phyloP scores from a whole-genome alignment of 2,113 vertebrate genomes.

The Isurus oxyrinchus region DNA sequence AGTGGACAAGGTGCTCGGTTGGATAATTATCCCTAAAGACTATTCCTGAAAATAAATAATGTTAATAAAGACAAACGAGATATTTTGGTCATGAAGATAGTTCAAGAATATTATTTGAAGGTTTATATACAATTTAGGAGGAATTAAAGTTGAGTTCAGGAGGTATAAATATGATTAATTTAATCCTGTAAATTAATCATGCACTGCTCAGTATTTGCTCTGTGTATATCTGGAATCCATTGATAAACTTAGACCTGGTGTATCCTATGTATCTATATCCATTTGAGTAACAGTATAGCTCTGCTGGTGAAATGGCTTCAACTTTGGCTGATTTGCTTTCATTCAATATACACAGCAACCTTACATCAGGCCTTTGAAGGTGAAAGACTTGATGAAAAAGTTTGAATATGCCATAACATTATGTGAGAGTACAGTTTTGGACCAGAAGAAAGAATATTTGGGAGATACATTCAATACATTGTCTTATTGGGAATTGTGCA shows the following conservation, averaged over 20 bases:
- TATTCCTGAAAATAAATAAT: neutral
- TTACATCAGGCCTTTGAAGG: neutral
- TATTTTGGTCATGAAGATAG: neutral
- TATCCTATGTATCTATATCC: neutral
- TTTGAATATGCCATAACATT: neutral
- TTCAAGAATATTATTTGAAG: neutral
- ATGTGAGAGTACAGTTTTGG: neutral
- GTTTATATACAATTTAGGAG: neutral
- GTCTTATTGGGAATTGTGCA: neutral
- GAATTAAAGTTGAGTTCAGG: neutral
- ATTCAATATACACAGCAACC: neutral
- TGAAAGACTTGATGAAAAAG: neutral
- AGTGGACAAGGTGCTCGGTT: neutral
- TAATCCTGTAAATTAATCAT: neutral
- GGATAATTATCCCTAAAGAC: neutral
- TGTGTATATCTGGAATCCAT: neutral
- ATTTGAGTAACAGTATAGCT: neutral
- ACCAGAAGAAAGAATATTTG: neutral
- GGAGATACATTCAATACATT: neutral
- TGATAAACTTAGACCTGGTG: neutral
- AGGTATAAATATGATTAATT: neutral
- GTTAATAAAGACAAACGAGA: neutral
- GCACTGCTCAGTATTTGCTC: neutral
- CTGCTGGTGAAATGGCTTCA: neutral
- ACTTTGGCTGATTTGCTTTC: neutral